Evolutionary conservation across 2,797 vertebrate species (phyloP).

Genomic region (Malurus leucopterus): DNA sequence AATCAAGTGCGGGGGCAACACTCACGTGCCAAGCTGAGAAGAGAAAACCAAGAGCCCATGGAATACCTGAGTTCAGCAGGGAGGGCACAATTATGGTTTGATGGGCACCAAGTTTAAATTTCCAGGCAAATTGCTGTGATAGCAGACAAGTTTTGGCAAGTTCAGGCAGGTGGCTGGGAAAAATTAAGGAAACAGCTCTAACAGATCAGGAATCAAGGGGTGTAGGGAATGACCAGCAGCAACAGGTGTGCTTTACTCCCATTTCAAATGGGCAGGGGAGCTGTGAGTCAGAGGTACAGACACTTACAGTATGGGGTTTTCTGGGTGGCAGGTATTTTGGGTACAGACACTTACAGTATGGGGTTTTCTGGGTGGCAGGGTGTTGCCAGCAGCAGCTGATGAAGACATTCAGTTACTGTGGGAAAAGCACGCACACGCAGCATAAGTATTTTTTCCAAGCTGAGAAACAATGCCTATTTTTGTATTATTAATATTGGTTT

Average conservation of each 20-base stretch:
- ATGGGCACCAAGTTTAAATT: neutral
- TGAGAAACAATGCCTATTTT: neutral
- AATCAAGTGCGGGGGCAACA: neutral
- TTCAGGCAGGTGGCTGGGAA: neutral
- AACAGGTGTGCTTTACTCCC: conserved; percentile 33
- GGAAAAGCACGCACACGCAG: neutral
- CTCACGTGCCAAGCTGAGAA: neutral
- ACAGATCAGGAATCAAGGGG: neutral
- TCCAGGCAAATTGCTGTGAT: neutral
- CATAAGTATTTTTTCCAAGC: neutral
- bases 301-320: neutral
- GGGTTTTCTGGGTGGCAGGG: neutral
- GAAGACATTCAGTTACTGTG: neutral
- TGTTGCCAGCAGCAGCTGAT: conserved; percentile 27
- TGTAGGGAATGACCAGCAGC: neutral
- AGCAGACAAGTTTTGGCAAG: neutral
- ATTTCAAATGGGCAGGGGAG: neutral
- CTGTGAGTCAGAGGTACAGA: neutral
- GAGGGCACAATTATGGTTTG: neutral
- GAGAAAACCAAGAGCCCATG: neutral
- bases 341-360: neutral
- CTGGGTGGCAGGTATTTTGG: neutral
- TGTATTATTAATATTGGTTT: neutral
- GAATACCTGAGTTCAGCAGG: neutral
- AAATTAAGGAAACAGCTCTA: neutral